Percentiles rank a stretch among this genome's conserved stretches.
Evolutionary conservation across 2,113 vertebrate genomes (phyloP).

Genomic region (Tiliqua scincoides): DNA sequence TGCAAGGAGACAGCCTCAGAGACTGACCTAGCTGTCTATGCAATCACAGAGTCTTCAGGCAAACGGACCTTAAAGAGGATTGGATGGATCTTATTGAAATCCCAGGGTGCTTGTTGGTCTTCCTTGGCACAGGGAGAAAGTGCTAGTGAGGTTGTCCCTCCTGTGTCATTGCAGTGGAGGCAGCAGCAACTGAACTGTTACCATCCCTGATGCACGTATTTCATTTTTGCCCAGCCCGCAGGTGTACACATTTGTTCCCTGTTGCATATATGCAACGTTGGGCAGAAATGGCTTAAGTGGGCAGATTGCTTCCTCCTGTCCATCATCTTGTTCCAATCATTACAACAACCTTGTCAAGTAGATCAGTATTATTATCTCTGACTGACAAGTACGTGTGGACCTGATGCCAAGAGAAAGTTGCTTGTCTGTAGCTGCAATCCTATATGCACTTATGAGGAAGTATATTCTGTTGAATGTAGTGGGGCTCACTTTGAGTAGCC

Average conservation of each 20-base stretch:
- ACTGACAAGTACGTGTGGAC: too few relatives aligned
- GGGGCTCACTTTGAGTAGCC: too few relatives aligned
- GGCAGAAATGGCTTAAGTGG: neutral
- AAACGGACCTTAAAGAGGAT: slow-evolving; percentile 46
- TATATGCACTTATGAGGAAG: too few relatives aligned
- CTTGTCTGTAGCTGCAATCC: neutral
- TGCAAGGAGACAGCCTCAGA: slow-evolving; percentile 4
- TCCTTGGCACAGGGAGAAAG: neutral
- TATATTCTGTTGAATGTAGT: too few relatives aligned
- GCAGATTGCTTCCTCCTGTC: neutral
- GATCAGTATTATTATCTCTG: neutral
- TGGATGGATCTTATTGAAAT: slow-evolving; percentile 57
- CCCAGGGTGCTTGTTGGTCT: slow-evolving; percentile 2
- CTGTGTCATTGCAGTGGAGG: too few relatives aligned
- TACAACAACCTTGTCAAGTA: neutral
- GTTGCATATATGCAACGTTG: too few relatives aligned
- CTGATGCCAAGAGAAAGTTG: neutral
- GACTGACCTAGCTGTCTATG: slow-evolving; percentile 7
- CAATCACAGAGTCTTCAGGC: slow-evolving; percentile 46
- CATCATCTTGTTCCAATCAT: neutral
- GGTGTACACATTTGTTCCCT: too few relatives aligned
- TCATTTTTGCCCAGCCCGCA: too few relatives aligned
- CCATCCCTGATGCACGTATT: too few relatives aligned
- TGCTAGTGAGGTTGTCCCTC: too few relatives aligned
- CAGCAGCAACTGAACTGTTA: too few relatives aligned